A percentile compares a stretch with the other conserved stretches of the same genome.
These are phyloP conservation scores for Lasioglossum marginatum DNA, from an alignment of 2,888 invertebrate genomes.

Conservation along the genomic window DNA sequence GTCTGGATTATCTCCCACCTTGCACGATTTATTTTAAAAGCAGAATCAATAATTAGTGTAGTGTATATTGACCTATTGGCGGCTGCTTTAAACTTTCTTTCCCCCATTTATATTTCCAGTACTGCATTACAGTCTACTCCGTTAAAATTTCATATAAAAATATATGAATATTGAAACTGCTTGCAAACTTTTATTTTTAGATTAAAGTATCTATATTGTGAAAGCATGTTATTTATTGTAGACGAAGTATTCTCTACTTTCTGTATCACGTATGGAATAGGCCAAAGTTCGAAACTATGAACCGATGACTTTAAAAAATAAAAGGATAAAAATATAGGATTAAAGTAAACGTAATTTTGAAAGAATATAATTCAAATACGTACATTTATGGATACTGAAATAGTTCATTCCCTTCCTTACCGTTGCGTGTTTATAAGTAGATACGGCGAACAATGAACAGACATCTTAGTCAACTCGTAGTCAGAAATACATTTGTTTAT, in stretches of 20 bases:
- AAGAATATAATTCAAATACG: neutral
- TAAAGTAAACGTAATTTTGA: neutral
- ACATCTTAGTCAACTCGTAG: neutral
- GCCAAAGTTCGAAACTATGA: neutral
- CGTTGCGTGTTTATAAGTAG: neutral
- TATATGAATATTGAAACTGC: neutral
- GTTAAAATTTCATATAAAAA: neutral
- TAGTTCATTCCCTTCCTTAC: neutral
- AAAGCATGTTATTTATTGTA: neutral
- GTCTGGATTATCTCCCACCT: neutral
- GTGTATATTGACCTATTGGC: neutral
- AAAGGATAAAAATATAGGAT: neutral
- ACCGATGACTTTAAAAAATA: neutral
- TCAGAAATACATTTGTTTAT: neutral
- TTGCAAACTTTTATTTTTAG: neutral
- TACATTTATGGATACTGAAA: neutral
- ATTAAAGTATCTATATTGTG: neutral
- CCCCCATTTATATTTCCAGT: neutral
- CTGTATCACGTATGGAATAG: neutral
- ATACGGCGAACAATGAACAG: neutral
- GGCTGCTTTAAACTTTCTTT: neutral
- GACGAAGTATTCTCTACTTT: neutral
- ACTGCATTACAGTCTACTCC: neutral
- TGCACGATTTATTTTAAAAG: constrained; percentile 6
- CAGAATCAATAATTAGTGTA: constrained; percentile 1